Evolutionary conservation across 2,113 vertebrate species (phyloP).

Genomic region (Pollachius pollachius): DNA sequence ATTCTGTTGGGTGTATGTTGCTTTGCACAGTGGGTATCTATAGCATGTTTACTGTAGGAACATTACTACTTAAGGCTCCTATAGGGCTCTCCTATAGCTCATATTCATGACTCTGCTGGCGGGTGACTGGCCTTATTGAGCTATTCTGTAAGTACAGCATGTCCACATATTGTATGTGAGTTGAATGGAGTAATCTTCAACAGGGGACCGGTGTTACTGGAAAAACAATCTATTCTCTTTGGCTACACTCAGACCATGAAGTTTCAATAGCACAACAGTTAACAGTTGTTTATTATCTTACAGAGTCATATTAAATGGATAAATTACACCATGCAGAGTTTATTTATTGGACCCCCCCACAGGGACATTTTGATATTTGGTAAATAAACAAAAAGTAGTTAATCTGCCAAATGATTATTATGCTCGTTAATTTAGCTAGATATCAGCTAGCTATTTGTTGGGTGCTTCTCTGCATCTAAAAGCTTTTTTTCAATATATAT

Average conservation of each 20-base stretch:
- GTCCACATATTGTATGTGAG: conserved; percentile 21
- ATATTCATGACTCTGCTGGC: background rate
- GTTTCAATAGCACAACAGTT: conserved; percentile 4
- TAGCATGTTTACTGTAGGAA: background rate
- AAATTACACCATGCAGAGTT: background rate
- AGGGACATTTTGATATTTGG: too few species aligned
- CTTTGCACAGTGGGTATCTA: background rate
- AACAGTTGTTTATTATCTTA: background rate
- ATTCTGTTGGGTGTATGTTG: background rate
- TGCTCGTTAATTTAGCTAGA: too few species aligned
- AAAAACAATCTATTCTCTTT: conserved; percentile 35
- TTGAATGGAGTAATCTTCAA: conserved; percentile 31
- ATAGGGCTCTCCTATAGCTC: background rate
- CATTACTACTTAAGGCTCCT: background rate
- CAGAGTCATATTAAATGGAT: background rate
- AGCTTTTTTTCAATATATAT: too few species aligned
- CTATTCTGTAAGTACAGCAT: conserved; percentile 17
- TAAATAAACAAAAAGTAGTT: too few species aligned
- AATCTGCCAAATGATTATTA: too few species aligned
- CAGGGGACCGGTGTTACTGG: conserved; percentile 31
- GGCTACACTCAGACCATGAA: conserved; percentile 18
- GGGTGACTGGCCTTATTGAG: conserved; percentile 9
- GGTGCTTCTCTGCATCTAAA: too few species aligned
- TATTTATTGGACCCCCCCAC: too few species aligned
- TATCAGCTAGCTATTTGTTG: too few species aligned